Evolutionary conservation across 2,797 vertebrate species (phyloP), one percentile per base, ranked within the genome.

Genomic region (Pseudopleuronectes americanus): DNA sequence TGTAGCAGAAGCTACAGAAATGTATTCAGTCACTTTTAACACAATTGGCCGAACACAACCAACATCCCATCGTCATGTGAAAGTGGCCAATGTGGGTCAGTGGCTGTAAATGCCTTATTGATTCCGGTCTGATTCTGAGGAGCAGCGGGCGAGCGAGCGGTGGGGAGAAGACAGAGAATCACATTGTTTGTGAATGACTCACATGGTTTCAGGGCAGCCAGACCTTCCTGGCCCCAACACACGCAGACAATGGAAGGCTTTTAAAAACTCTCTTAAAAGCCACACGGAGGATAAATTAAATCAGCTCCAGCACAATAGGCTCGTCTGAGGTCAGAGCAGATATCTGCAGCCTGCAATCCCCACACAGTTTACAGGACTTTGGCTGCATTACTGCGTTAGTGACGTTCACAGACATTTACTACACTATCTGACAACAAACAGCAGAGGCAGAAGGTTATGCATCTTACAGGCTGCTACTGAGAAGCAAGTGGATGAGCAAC

Each of bases 111-210:
- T 45, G 80, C 58, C 47, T 70, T 65, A 52, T 75, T 83, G 77
- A 88, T 81, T 86, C 74, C 24, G 74, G 70, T 10, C 54, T 70
- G 10, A 83, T 81, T 71, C 61, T 74, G 57, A 79, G 59, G 66
- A 72, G 57, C 24, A 62, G 52, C 13, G 10, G 69, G 80, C 9
- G 13, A 64, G 52, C 16, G 8, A 71, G 80, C 14, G 6, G 54
- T 45, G 54, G n/a, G 53, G 49, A 54, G 49, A 68, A 78, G 62
- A 92, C 89, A 92, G 74, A 89, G 87, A 78, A 83, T 68, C 8
- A 28, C 81, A 84, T 92, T 92, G 87, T 92, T 69, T 38, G 58
- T 26, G 41, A 64, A 59, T 82, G 89, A 85, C 86, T 90, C 84
- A 88, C 74, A 85, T 81, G 84, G 79, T 86, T 84, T 71, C 66